Percentiles rank a stretch among this genome's conserved stretches.
Conservation (phyloP, 1,140 invertebrate species). For the Sipha flava region DNA sequence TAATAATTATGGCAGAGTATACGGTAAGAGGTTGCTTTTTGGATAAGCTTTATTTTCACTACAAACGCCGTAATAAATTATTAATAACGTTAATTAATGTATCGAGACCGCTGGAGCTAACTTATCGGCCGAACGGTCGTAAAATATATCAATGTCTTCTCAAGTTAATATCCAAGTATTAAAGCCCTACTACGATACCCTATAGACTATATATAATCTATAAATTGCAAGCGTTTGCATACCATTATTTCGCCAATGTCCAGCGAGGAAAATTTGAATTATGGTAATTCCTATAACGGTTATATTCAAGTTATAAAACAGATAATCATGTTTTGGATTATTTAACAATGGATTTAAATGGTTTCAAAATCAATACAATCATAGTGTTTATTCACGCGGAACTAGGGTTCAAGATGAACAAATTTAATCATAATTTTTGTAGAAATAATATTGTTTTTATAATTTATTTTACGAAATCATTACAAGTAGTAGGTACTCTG, state of each 20-base stretch:
- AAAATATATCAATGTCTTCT: slow-evolving; percentile 11
- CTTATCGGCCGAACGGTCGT: neutral
- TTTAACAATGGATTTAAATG: neutral
- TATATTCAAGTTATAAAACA: neutral
- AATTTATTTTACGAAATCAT: no score
- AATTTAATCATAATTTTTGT: no score
- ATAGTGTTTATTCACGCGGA: no score
- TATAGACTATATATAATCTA: neutral
- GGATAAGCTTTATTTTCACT: neutral
- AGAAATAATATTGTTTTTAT: no score
- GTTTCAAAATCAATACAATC: neutral
- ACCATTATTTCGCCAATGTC: slow-evolving; percentile 3
- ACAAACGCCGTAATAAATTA: neutral
- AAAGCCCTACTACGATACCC: neutral
- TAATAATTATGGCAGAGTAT: neutral
- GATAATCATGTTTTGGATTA: neutral
- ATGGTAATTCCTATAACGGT: neutral
- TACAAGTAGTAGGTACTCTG: no score
- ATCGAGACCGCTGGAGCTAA: neutral
- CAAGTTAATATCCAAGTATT: slow-evolving; percentile 14
- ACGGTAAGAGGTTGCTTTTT: neutral
- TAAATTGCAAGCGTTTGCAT: neutral
- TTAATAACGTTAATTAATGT: neutral
- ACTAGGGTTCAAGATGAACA: no score
- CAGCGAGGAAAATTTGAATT: slow-evolving; percentile 20